Base-by-base conservation (phyloP, 2,888 invertebrate species). In the Lapara coniferarum region DNA sequence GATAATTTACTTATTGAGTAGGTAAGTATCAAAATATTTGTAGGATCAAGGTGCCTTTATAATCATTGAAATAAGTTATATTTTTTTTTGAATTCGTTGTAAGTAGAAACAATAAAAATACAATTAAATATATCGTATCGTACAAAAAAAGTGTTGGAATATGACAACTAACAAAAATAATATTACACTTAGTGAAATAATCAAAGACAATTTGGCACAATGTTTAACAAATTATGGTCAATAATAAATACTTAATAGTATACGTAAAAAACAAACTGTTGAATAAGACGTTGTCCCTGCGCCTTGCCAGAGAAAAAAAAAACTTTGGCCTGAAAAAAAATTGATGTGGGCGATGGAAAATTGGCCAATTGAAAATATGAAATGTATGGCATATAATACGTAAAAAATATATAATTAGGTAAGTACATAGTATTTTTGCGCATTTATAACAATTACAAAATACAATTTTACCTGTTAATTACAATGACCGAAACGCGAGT, bases 161-260 rank as follows among this genome's bases (percentile, higher is more conserved):
- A 2, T 16, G 49, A 19, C 12, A 58, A 68, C 69, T 67, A 63
- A 69, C 46, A 73, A 69, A 51, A 70, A 70, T 58, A 56, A 67
- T 69, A 72, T 25, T 25, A 25, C 2, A 25, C 25, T 25, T 25
- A 37, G 55, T 55, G 56, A 71, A 73, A 76, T 63, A 69, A 66
- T 69, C 30, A 68, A 76, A 73, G 76, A 75, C 67, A 74, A 80
- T 80, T 83, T 82, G 83, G 83, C 82, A 83, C 83, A 68, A 66
- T 66, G 37, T 71, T 58, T 57, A 51, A 13, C 16, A 49, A 19
- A 19, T 46, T 10, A 16, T 10, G 10, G 37, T 19, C 30, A 8
- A 7, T 57, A 14, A 10, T n/a, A 19, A 16, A 16, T 55, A 55
- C 8, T 10, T 55, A 16, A 0, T 19, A 19, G 19, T 19, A 0